Evolutionary conservation across 1,140 invertebrate genomes (phyloP).

Genomic region (Pinna nobilis): DNA sequence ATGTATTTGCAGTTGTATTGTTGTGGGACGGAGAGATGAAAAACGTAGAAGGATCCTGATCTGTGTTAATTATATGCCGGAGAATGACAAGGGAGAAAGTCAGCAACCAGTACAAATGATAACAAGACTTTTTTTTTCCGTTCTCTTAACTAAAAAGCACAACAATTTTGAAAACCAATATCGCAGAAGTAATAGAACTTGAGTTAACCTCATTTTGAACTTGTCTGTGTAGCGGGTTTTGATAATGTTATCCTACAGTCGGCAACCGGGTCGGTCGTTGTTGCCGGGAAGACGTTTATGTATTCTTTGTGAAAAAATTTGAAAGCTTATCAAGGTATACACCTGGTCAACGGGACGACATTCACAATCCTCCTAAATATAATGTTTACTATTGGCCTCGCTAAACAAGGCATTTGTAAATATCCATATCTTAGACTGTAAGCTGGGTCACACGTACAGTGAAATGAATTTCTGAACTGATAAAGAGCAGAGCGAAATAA

Average conservation of each 20-base stretch:
- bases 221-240: no score
- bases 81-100: no score
- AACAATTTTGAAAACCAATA: no score
- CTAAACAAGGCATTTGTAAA: constrained; percentile 21
- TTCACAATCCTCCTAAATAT: constrained; percentile 25
- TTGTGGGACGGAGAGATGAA: no score
- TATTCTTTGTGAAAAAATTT: constrained; percentile 26
- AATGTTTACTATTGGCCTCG: constrained; percentile 16
- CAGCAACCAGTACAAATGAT: no score
- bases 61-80: no score
- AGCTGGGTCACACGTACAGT: constrained; percentile 15
- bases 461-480: constrained; percentile 27
- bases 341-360: constrained; percentile 18
- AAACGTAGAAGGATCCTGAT: no score
- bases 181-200: no score
- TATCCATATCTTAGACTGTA: constrained; percentile 15
- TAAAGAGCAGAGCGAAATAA: constrained; percentile 14
- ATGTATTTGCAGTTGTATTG: no score
- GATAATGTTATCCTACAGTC: constrained; percentile 15
- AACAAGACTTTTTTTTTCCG: no score
- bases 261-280: background rate
- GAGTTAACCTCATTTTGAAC: no score
- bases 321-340: constrained; percentile 14
- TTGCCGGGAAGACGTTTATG: constrained; percentile 13
- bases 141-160: no score